These are phyloP conservation scores for Lathronympha strigana DNA, from an alignment of 2,888 invertebrate species.

Conservation along the genomic window DNA sequence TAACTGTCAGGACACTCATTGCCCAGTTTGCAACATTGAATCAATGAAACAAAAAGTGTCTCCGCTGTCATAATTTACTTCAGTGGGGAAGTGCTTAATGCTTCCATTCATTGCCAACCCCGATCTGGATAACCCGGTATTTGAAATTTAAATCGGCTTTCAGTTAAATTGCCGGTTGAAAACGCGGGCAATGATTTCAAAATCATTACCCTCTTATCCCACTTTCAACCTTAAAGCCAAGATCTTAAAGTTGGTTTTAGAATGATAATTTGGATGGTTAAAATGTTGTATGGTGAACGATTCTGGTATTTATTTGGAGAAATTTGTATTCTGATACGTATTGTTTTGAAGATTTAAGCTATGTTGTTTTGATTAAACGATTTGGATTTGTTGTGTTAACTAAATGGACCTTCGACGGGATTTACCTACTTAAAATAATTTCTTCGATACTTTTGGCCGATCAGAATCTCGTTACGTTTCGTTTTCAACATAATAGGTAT, in stretches of 20 bases:
- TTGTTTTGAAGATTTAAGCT: slow-evolving; percentile 7
- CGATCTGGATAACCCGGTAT: slow-evolving; percentile 74
- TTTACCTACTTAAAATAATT: background rate
- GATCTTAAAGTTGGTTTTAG: slow-evolving; percentile 1
- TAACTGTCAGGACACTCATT: too few species aligned
- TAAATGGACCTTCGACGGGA: background rate
- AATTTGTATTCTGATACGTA: slow-evolving; percentile 29
- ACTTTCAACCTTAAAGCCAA: background rate
- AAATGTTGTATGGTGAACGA: slow-evolving; percentile 19
- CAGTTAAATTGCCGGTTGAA: slow-evolving; percentile 57
- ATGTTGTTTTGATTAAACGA: background rate
- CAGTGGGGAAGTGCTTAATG: slow-evolving; percentile 49
- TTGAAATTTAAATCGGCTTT: slow-evolving; percentile 79
- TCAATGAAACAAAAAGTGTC: too few species aligned
- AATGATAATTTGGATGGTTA: background rate
- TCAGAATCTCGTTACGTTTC: too few species aligned
- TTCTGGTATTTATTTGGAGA: slow-evolving; percentile 20
- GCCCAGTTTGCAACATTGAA: too few species aligned
- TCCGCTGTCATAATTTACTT: slow-evolving; percentile 2
- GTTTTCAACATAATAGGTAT: too few species aligned
- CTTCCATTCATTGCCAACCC: slow-evolving; percentile 68
- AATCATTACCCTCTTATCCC: slow-evolving; percentile 4
- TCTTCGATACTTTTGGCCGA: background rate
- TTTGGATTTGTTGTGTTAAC: slow-evolving; percentile 8
- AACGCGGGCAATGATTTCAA: slow-evolving; percentile 41